phyloP scores from a whole-genome alignment of 2,888 invertebrate genomes.

The Megastigmus dorsalis region DNA sequence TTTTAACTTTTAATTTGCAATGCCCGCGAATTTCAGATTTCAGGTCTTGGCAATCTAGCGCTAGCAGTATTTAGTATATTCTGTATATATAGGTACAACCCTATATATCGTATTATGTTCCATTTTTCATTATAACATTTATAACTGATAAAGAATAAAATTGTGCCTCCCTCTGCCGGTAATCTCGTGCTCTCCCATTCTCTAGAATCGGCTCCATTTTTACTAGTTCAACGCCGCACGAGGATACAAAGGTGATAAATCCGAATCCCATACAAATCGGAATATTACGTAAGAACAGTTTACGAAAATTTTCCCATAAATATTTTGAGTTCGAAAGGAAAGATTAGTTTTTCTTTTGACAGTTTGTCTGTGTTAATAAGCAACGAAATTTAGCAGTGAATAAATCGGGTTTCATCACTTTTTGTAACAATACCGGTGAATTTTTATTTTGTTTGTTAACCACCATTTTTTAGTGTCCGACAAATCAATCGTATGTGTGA shows the following conservation, averaged over 20 bases:
- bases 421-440: constrained; percentile 25
- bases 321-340: background rate
- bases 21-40: no score
- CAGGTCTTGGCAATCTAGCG: no score
- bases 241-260: constrained; percentile 54
- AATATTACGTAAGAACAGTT: constrained; percentile 62
- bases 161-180: no score
- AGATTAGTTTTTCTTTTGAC: background rate
- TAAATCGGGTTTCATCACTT: background rate
- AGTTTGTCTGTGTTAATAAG: background rate
- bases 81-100: no score
- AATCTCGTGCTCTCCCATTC: no score
- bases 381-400: background rate
- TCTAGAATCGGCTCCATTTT: constrained; percentile 33
- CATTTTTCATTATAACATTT: no score
- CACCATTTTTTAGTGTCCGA: background rate
- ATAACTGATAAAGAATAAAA: no score
- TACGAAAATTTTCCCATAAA: constrained; percentile 17
- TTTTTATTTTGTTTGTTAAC: background rate
- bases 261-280: constrained; percentile 37
- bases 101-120: no score
- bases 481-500: background rate
- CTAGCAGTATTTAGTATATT: no score
- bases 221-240: constrained; percentile 51
- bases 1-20: no score